Evolutionary conservation across 2,113 vertebrate genomes (phyloP).

Genomic region (Ceuthmochares aereus): DNA sequence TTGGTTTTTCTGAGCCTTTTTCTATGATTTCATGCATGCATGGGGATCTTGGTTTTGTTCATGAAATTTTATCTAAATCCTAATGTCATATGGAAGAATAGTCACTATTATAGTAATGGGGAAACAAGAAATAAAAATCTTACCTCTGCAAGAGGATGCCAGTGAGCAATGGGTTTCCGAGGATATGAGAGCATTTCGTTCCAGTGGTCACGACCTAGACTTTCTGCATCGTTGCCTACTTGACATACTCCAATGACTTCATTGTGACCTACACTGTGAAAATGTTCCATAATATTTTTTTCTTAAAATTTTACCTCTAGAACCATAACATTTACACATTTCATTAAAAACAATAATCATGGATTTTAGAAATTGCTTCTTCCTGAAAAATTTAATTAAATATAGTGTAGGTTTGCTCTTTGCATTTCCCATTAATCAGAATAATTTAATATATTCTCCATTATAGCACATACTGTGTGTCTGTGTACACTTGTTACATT

Average conservation of each 20-base stretch:
- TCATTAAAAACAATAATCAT: neutral
- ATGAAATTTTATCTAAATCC: neutral
- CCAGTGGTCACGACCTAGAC: constrained; percentile 95
- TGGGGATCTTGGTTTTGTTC: neutral
- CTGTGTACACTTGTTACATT: neutral
- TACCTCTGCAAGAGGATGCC: constrained; percentile 97
- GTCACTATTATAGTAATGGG: neutral
- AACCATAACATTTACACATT: neutral
- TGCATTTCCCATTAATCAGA: neutral
- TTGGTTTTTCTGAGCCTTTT: neutral
- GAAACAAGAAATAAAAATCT: constrained; percentile 21
- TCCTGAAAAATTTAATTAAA: neutral
- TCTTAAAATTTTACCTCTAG: constrained; percentile 76
- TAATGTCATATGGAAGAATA: neutral
- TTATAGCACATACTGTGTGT: neutral
- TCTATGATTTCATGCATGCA: neutral
- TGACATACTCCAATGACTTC: constrained; percentile 98
- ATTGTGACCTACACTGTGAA: constrained; percentile 99
- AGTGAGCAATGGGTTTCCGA: constrained; percentile 96
- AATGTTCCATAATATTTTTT: constrained; percentile 82
- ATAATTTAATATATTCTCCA: neutral
- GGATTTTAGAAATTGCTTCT: neutral
- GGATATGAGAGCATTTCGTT: constrained; percentile 97
- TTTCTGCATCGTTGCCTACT: constrained; percentile 93
- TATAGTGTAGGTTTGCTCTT: neutral